These are phyloP conservation scores for Chrysolina haemoptera DNA, from an alignment of 2,888 invertebrate genomes.

Conservation along the genomic window DNA sequence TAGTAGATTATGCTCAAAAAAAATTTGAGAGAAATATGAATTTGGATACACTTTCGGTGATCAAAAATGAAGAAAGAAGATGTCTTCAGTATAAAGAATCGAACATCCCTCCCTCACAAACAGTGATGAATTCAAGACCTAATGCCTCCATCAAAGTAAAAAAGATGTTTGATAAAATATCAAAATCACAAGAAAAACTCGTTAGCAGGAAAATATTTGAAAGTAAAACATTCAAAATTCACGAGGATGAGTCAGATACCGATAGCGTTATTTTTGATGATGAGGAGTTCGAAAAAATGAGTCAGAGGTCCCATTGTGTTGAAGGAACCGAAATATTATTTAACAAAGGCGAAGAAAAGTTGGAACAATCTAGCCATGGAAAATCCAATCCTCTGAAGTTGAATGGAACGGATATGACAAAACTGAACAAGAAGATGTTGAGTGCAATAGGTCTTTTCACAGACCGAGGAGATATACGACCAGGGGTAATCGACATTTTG, in stretches of 20 bases:
- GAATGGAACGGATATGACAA: slow-evolving; percentile 47
- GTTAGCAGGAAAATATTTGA: slow-evolving; percentile 20
- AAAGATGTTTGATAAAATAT: slow-evolving; percentile 51
- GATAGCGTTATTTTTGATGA: slow-evolving; percentile 52
- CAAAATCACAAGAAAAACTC: slow-evolving; percentile 38
- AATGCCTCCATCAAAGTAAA: slow-evolving; percentile 49
- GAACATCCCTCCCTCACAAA: slow-evolving; percentile 7
- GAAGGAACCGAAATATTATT: background rate
- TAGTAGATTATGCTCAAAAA: slow-evolving; percentile 39
- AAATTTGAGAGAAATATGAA: background rate
- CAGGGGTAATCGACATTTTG: slow-evolving; percentile 50
- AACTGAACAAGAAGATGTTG: slow-evolving; percentile 47
- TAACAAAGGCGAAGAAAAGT: background rate
- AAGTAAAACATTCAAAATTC: background rate
- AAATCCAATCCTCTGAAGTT: slow-evolving; percentile 51
- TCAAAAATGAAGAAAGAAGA: slow-evolving; percentile 34
- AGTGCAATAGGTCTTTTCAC: slow-evolving; percentile 53
- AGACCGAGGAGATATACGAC: slow-evolving; percentile 51
- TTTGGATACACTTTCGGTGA: background rate
- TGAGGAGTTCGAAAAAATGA: slow-evolving; percentile 48
- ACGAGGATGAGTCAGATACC: slow-evolving; percentile 37
- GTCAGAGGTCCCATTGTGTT: slow-evolving; percentile 5
- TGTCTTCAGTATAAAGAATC: background rate
- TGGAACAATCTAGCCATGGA: background rate
- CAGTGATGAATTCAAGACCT: slow-evolving; percentile 27